Evolutionary conservation across 2,113 vertebrate species (phyloP), one percentile per base, ranked within the genome.

Genomic region (Falcunculus frontatus): DNA sequence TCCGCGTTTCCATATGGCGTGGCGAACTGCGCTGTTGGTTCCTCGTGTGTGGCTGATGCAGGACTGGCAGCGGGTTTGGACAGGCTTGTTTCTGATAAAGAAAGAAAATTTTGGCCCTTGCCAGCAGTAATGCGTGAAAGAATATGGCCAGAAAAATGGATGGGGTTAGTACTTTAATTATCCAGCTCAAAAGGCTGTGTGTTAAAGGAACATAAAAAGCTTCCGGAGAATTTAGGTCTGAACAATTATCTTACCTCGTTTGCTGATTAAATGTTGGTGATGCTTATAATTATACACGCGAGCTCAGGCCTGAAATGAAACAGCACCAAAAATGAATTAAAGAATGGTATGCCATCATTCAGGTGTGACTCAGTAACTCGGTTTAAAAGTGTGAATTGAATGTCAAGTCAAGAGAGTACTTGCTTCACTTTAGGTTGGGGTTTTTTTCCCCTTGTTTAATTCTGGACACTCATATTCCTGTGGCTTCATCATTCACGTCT

Each of bases 231-330:
- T 26, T 33, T 6, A 39, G 27, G 37, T 79, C 52, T 84, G 72
- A n/a, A 7, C 13, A 59, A 70, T 77, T 74, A 13, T 5, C 29
- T 41, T 47, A 0, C 30, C 12, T 80, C 0, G 0, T 63, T 70
- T 74, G 63, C 37, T 84, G 65, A 27, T 41, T 39, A 44, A 68
- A 20, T 65, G 53, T 50, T 89, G 63, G 25, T 64, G 44, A 11
- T 41, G 35, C 39, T 75, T 44, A 10, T 92, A 84, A 89, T 92
- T 87, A 90, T 3, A 86, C 44, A 60, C 1, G 8, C 13, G 1
- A 63, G 27, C 14, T 72, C 30, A 12, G 33, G 25, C 52, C 33
- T 85, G 77, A 62, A 49, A 75, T 46, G 59, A 77, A 78, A 8
- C 21, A n/a, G 46, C 46, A 33, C 12, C 14, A 41, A 33, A 64